These are phyloP conservation scores for Notodonta ziczac DNA, from an alignment of 2,888 invertebrate species.

Conservation along the genomic window DNA sequence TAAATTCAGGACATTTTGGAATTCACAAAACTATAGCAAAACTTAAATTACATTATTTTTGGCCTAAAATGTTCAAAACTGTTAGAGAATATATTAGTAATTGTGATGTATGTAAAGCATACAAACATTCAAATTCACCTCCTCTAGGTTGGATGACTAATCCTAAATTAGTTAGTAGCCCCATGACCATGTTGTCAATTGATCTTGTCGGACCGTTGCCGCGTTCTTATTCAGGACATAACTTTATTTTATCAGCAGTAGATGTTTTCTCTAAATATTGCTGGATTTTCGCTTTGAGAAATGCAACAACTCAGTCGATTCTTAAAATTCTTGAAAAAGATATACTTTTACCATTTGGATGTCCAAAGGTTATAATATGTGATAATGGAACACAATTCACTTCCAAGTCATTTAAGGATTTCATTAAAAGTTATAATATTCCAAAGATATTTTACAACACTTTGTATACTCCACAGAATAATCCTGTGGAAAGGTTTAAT, in stretches of 20 bases:
- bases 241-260: slow-evolving; percentile 8
- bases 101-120: background rate
- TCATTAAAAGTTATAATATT: slow-evolving; percentile 8
- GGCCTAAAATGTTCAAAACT: slow-evolving; percentile 1
- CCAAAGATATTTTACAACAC: slow-evolving; percentile 8
- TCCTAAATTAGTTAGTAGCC: background rate
- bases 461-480: background rate
- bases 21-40: slow-evolving; percentile 8
- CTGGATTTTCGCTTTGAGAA: slow-evolving; percentile 9
- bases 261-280: slow-evolving; percentile 9
- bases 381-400: slow-evolving; percentile 14
- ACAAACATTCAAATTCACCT: background rate
- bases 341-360: slow-evolving; percentile 11
- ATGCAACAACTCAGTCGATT: slow-evolving; percentile 9
- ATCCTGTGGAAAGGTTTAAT: slow-evolving; percentile 8
- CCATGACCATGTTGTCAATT: background rate
- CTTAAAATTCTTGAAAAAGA: slow-evolving; percentile 8
- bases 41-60: slow-evolving; percentile 7
- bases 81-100: background rate
- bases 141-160: background rate
- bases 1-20: slow-evolving; percentile 8
- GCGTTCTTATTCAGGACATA: slow-evolving; percentile 8
- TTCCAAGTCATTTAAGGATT: slow-evolving; percentile 9
- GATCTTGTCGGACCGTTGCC: slow-evolving; percentile 1
- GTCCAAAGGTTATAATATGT: slow-evolving; percentile 9